Evolutionary conservation across 2,888 invertebrate species (phyloP).

Genomic region (Heteromurus nitidus): DNA sequence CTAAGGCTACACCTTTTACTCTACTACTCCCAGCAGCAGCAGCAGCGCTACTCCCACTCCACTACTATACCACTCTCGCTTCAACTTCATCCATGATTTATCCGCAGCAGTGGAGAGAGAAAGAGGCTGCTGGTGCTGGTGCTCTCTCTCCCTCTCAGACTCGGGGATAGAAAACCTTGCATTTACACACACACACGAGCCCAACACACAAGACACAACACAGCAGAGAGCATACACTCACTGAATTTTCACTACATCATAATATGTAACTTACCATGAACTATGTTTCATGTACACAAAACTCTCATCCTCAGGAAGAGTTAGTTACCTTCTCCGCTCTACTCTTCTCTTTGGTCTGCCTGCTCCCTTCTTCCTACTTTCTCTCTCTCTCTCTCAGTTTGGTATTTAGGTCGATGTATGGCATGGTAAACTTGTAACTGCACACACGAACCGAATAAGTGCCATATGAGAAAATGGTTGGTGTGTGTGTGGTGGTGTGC

Average conservation of each 20-base stretch:
- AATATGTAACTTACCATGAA: slow-evolving; percentile 29
- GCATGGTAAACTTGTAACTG: slow-evolving; percentile 6
- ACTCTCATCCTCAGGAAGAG: background rate
- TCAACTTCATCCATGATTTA: slow-evolving; percentile 61
- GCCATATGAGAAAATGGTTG: slow-evolving; percentile 40
- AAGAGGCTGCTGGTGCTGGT: slow-evolving; percentile 11
- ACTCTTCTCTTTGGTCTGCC: no score
- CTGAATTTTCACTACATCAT: slow-evolving; percentile 43
- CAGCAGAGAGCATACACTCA: slow-evolving; percentile 5
- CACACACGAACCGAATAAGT: slow-evolving; percentile 14
- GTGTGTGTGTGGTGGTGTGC: no score
- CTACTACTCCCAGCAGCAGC: no score
- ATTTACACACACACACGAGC: background rate
- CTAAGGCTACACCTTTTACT: slow-evolving; percentile 51
- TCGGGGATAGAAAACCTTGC: slow-evolving; percentile 25
- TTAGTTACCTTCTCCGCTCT: slow-evolving; percentile 14
- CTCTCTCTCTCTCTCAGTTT: background rate
- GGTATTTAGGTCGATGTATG: slow-evolving; percentile 54
- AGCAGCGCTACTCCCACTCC: slow-evolving; percentile 25
- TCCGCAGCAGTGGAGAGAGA: slow-evolving; percentile 55
- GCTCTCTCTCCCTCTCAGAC: no score
- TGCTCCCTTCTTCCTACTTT: no score
- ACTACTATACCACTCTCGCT: slow-evolving; percentile 25
- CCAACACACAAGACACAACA: slow-evolving; percentile 37
- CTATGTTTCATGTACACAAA: slow-evolving; percentile 12